phyloP scores from a whole-genome alignment of 2,797 vertebrate genomes.

The Lagocephalus sceleratus region DNA sequence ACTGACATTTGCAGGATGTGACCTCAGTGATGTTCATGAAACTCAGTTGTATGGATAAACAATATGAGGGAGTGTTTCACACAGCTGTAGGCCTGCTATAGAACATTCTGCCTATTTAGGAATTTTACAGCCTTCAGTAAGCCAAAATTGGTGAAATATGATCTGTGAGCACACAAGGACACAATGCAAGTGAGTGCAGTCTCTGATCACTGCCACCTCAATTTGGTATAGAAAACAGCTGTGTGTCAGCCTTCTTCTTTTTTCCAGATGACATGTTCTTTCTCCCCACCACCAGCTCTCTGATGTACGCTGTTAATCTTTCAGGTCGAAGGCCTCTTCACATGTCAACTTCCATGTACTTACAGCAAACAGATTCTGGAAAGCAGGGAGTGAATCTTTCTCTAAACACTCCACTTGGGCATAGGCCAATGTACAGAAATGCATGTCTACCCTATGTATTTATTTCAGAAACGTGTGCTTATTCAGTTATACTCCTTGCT shows the following conservation, averaged over 20 bases:
- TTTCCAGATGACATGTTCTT: conserved; percentile 14
- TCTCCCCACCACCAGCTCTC: conserved; percentile 6
- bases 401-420: conserved; percentile 48
- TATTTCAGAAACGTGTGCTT: conserved; percentile 42
- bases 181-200: conserved; percentile 15
- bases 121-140: conserved; percentile 38
- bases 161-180: conserved; percentile 30
- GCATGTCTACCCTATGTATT: conserved; percentile 36
- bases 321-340: conserved; percentile 43
- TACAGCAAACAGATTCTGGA: conserved; percentile 57
- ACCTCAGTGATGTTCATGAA: conserved; percentile 7
- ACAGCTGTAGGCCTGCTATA: conserved; percentile 26
- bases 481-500: no score
- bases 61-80: not conserved
- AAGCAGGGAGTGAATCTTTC: conserved; percentile 64
- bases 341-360: conserved; percentile 50
- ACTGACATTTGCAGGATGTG: conserved; percentile 12
- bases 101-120: conserved; percentile 17
- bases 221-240: conserved; percentile 73
- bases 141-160: conserved; percentile 42
- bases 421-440: conserved; percentile 53
- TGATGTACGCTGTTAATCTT: not conserved
- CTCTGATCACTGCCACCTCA: conserved; percentile 37
- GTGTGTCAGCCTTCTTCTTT: conserved; percentile 47
- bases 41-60: conserved; percentile 21